Evolutionary conservation across 2,113 vertebrate species (phyloP).

Genomic region (Sinosuthora webbiana): DNA sequence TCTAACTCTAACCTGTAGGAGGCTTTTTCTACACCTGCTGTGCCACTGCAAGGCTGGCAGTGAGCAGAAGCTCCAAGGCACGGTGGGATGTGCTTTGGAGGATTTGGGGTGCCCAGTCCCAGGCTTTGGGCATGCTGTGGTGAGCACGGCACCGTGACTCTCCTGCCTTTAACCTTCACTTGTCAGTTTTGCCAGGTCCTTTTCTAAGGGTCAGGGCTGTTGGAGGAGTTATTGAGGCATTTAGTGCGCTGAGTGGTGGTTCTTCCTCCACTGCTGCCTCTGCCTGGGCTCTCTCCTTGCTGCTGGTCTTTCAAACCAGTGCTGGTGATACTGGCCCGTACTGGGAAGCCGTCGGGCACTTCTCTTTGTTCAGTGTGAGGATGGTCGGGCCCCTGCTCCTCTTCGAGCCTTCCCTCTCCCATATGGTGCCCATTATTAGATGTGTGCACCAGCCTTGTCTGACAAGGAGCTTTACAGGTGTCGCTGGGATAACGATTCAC

Average conservation of each 20-base stretch:
- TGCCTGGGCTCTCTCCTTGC: background rate
- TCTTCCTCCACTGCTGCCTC: fast-evolving
- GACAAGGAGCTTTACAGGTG: slow-evolving; percentile 62
- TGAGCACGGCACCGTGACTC: fast-evolving
- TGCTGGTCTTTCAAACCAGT: fast-evolving
- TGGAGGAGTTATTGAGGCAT: fast-evolving
- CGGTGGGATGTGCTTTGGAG: fast-evolving
- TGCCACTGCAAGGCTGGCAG: background rate
- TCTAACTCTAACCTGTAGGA: fast-evolving
- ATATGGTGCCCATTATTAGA: slow-evolving; percentile 56
- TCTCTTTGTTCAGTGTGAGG: background rate
- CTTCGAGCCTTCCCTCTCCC: background rate
- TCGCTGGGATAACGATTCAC: slow-evolving; percentile 56
- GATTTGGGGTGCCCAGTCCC: fast-evolving
- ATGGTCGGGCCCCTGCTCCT: background rate
- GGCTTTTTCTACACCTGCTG: fast-evolving
- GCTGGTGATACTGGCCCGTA: fast-evolving
- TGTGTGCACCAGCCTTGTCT: background rate
- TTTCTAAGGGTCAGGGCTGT: background rate
- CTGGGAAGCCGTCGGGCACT: fast-evolving
- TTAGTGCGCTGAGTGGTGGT: fast-evolving
- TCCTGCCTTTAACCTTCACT: background rate
- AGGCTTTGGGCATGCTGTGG: fast-evolving
- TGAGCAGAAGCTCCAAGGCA: background rate
- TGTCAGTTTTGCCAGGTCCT: background rate